Conservation (phyloP, 2,113 vertebrate genomes). For the Synodontis membranacea region DNA sequence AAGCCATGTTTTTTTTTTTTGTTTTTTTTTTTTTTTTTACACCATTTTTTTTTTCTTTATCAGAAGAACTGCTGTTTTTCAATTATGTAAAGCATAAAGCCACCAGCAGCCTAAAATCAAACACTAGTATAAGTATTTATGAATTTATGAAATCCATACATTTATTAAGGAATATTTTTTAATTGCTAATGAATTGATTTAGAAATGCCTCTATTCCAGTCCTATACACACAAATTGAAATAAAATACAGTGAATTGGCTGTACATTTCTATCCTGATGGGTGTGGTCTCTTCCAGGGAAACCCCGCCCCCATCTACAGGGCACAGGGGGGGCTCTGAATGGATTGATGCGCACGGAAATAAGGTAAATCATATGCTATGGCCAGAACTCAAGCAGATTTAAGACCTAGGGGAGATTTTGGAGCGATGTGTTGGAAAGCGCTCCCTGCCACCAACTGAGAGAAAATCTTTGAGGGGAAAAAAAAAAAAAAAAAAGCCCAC, state of each 20-base stretch:
- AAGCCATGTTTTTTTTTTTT: neutral
- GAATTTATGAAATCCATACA: no score
- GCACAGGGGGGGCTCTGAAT: neutral
- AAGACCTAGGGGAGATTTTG: neutral
- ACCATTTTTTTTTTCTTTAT: neutral
- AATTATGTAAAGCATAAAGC: neutral
- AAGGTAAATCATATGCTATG: neutral
- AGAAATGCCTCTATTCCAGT: neutral
- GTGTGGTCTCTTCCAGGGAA: neutral
- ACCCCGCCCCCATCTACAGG: neutral
- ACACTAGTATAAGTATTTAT: no score
- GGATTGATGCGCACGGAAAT: neutral
- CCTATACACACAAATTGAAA: neutral
- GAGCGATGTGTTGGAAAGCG: neutral
- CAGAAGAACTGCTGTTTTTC: neutral
- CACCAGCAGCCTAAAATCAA: neutral
- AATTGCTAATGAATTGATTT: no score
- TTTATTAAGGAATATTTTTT: no score
- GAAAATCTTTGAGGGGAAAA: neutral
- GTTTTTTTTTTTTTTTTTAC: neutral
- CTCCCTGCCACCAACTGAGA: neutral
- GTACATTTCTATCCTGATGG: neutral
- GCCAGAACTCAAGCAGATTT: neutral
- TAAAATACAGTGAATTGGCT: neutral
- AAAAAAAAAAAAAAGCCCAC: neutral